phyloP scores from a whole-genome alignment of 2,113 vertebrate genomes.

The Thymallus thymallus region DNA sequence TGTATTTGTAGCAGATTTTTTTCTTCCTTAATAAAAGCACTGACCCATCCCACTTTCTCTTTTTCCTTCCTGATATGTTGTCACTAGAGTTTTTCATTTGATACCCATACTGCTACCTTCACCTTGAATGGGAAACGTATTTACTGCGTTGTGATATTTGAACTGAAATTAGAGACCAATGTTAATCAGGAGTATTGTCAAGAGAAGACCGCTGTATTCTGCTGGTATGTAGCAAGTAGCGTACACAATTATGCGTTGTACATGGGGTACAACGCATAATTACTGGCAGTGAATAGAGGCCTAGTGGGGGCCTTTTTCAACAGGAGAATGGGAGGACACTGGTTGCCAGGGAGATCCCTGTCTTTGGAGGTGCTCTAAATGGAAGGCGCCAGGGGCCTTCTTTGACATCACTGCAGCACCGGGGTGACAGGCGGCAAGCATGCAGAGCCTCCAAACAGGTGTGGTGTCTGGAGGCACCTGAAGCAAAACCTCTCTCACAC shows the following conservation, averaged over 20 bases:
- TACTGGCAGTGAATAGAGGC: conserved; percentile 44
- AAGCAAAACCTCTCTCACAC: neutral
- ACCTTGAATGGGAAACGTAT: neutral
- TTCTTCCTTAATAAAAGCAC: conserved; percentile 53
- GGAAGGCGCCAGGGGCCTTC: conserved; percentile 27
- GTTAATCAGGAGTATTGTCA: no score
- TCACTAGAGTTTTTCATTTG: neutral
- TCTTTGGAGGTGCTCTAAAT: conserved; percentile 39
- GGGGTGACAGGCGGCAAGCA: neutral
- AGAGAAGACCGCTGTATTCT: no score
- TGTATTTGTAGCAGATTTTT: conserved; percentile 59
- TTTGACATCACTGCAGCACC: conserved; percentile 10
- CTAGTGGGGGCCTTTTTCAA: conserved; percentile 37
- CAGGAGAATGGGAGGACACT: conserved; percentile 30
- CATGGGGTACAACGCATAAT: conserved; percentile 24
- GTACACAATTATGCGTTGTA: neutral
- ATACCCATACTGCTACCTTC: neutral
- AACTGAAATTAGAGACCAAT: neutral
- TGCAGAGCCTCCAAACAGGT: neutral
- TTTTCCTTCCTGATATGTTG: neutral
- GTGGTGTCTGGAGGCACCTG: neutral
- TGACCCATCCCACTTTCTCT: conserved; percentile 24
- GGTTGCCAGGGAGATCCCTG: conserved; percentile 50
- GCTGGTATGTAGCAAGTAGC: no score
- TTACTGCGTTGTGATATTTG: neutral